A percentile compares a stretch with the other conserved stretches of the same genome.
These are phyloP conservation scores for Siphonodentalium dalli DNA, from an alignment of 2,888 invertebrate genomes.

Conservation along the genomic window DNA sequence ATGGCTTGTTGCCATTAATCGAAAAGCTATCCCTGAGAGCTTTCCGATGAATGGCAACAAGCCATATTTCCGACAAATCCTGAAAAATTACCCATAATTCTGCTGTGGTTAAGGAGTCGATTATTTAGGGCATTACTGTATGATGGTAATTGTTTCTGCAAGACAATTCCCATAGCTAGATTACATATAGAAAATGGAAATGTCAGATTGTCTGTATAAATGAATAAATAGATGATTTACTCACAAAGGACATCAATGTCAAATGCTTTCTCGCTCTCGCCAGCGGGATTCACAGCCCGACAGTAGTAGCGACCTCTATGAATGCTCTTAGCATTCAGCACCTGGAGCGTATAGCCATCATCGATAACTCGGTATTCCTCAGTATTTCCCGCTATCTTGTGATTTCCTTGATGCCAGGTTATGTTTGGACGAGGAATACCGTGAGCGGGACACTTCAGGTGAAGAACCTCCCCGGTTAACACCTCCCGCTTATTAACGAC, in stretches of 20 bases:
- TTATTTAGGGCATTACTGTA: no score
- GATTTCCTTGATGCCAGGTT: conserved; percentile 61
- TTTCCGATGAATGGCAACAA: no score
- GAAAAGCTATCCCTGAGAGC: no score
- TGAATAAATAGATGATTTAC: conserved; percentile 34
- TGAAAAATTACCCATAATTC: no score
- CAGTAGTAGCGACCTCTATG: conserved; percentile 64
- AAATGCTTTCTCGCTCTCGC: conserved; percentile 60
- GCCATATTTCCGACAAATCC: no score
- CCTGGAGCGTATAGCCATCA: conserved; percentile 49
- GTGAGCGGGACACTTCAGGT: conserved; percentile 66
- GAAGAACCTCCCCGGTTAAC: conserved; percentile 51
- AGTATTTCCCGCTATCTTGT: conserved; percentile 33
- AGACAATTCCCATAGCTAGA: no score
- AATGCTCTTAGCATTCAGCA: conserved; percentile 32
- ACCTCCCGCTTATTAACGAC: conserved; percentile 49
- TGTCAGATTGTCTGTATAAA: no score
- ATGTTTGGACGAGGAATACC: conserved; percentile 66
- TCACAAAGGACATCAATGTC: conserved; percentile 71
- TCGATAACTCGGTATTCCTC: conserved; percentile 38
- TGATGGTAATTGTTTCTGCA: no score
- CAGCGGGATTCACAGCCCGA: conserved; percentile 66
- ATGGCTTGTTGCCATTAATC: no score
- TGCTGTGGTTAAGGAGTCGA: no score
- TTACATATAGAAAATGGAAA: no score